Percentiles rank a stretch among this genome's conserved stretches.
phyloP scores from a whole-genome alignment of 2,113 vertebrate genomes.

The Actenoides lindsayi region DNA sequence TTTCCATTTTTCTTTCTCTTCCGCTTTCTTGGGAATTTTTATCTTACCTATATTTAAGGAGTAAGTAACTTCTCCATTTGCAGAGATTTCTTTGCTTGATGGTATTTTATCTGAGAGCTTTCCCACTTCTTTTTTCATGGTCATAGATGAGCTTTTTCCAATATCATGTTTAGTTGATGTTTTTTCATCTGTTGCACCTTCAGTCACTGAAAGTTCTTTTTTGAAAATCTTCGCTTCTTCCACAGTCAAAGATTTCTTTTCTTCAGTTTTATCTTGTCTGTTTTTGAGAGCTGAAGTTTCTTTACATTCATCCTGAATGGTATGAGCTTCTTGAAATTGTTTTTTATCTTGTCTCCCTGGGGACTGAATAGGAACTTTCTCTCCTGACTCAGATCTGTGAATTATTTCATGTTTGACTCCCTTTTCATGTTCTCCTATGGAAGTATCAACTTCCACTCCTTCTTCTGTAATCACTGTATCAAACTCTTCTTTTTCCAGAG shows the following conservation, averaged over 20 bases:
- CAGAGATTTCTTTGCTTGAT: background rate
- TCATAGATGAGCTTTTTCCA: background rate
- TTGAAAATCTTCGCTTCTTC: conserved; percentile 46
- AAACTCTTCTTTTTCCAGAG: background rate
- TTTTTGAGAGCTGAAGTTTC: background rate
- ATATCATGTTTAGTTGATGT: conserved; percentile 53
- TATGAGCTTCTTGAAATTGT: background rate
- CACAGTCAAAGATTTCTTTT: conserved; percentile 69
- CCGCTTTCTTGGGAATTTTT: conserved; percentile 27
- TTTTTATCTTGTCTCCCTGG: background rate
- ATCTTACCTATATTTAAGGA: conserved; percentile 28
- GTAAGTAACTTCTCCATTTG: background rate
- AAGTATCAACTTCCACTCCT: background rate
- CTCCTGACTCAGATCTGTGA: background rate
- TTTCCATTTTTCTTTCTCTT: conserved; percentile 72
- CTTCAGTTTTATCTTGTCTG: background rate
- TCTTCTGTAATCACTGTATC: background rate
- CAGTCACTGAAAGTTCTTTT: conserved; percentile 16
- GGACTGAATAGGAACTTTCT: background rate
- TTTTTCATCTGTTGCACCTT: conserved; percentile 49
- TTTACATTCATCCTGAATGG: background rate
- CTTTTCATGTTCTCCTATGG: background rate
- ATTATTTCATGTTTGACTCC: background rate
- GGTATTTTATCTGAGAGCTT: conserved; percentile 63
- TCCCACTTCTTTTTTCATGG: conserved; percentile 61